A percentile compares a stretch with the other conserved stretches of the same genome.
phyloP scores from a whole-genome alignment of 2,888 invertebrate species.

The Theodoxus fluviatilis region DNA sequence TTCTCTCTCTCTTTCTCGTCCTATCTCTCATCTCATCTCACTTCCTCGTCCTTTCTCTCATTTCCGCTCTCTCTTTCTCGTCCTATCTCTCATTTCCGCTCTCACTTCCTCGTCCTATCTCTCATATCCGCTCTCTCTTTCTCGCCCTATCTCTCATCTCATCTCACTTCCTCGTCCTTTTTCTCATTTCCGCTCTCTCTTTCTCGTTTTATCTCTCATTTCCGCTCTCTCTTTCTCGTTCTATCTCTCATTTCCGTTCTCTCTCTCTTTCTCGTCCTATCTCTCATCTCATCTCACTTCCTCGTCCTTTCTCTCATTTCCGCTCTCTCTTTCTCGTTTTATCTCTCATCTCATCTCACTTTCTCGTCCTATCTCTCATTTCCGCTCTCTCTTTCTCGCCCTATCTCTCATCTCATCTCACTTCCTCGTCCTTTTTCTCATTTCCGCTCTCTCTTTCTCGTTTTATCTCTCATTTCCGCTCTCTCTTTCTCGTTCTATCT shows the following conservation, averaged over 20 bases:
- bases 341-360: too few relatives aligned
- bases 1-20: neutral
- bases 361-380: too few relatives aligned
- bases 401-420: too few relatives aligned
- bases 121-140: neutral
- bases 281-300: constrained; percentile 25
- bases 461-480: neutral
- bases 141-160: neutral
- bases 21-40: neutral
- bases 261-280: constrained; percentile 16
- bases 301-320: constrained; percentile 10
- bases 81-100: neutral
- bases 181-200: neutral
- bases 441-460: constrained; percentile 9
- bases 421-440: too few relatives aligned
- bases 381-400: neutral
- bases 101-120: neutral
- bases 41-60: neutral
- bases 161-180: neutral
- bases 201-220: neutral
- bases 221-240: constrained; percentile 5
- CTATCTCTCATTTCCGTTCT: too few relatives aligned
- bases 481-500: neutral
- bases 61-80: neutral
- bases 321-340: constrained; percentile 4